phyloP scores from a whole-genome alignment of 2,113 vertebrate genomes.

The Sarotherodon lohbergeri region DNA sequence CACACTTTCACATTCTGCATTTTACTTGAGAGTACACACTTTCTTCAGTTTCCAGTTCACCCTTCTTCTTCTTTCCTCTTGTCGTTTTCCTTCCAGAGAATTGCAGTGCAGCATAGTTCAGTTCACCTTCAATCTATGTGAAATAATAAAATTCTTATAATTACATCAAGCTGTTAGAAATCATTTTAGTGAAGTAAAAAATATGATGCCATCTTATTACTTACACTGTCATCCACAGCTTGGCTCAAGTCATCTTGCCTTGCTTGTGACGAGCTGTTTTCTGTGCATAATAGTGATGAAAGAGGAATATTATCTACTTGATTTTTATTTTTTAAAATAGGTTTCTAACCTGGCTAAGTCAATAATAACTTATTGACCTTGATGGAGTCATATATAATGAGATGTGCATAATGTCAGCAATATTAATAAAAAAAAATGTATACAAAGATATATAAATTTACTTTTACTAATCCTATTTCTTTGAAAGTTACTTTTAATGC shows the following conservation, averaged over 20 bases:
- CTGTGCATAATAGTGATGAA: background rate
- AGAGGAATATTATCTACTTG: rapidly evolving
- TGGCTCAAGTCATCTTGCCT: background rate
- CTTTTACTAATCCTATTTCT: background rate
- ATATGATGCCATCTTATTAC: rapidly evolving
- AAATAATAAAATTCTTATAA: background rate
- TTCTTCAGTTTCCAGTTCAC: background rate
- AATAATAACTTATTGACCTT: background rate
- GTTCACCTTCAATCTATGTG: rapidly evolving
- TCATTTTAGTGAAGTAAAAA: background rate
- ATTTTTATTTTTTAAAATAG: rapidly evolving
- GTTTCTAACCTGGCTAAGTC: background rate
- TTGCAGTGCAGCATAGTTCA: background rate
- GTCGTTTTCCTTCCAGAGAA: background rate
- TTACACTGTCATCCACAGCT: background rate
- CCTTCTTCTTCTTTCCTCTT: background rate
- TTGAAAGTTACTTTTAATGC: background rate
- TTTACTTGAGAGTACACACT: rapidly evolving
- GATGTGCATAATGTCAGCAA: background rate
- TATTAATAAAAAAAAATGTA: background rate
- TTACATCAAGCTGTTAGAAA: background rate
- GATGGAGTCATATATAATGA: rapidly evolving
- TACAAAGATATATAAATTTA: background rate
- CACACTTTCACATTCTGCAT: rapidly evolving
- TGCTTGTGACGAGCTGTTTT: background rate